phyloP scores from a whole-genome alignment of 2,888 invertebrate species.

The Drosophila kokeensis region DNA sequence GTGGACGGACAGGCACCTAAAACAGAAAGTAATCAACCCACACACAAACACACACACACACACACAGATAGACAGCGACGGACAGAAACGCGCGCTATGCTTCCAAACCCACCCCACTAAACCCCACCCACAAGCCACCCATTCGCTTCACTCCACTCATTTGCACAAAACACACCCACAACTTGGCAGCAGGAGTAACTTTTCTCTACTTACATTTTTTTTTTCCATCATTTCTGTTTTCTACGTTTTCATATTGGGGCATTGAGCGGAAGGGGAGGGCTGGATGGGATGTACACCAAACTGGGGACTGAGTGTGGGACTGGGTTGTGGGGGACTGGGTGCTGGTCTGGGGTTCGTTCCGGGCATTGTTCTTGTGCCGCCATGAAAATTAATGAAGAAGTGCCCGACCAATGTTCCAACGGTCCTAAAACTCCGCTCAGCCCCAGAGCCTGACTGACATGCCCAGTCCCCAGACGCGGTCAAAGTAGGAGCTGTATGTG shows the following conservation, averaged over 20 bases:
- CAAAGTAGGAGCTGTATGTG: neutral
- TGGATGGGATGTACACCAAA: conserved; percentile 11
- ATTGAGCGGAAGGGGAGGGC: conserved; percentile 5
- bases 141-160: conserved; percentile 55
- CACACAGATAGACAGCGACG: conserved; percentile 25
- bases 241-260: conserved; percentile 62
- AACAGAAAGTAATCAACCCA: conserved; percentile 80
- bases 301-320: neutral
- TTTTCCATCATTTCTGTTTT: conserved; percentile 66
- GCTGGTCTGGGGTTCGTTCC: conserved; percentile 36
- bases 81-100: conserved; percentile 25
- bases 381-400: conserved; percentile 82
- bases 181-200: conserved; percentile 76
- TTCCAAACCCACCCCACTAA: conserved; percentile 2
- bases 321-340: conserved; percentile 5
- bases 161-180: conserved; percentile 80
- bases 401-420: conserved; percentile 80
- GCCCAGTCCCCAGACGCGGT: conserved; percentile 26
- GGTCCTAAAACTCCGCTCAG: conserved; percentile 69
- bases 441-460: conserved; percentile 51
- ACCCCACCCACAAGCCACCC: conserved; percentile 9
- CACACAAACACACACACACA: conserved; percentile 52
- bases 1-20: conserved; percentile 71
- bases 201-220: conserved; percentile 42
- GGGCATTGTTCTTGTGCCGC: conserved; percentile 79